Base-by-base conservation (phyloP, 2,888 invertebrate genomes). In the Pristionchus japonicus region DNA sequence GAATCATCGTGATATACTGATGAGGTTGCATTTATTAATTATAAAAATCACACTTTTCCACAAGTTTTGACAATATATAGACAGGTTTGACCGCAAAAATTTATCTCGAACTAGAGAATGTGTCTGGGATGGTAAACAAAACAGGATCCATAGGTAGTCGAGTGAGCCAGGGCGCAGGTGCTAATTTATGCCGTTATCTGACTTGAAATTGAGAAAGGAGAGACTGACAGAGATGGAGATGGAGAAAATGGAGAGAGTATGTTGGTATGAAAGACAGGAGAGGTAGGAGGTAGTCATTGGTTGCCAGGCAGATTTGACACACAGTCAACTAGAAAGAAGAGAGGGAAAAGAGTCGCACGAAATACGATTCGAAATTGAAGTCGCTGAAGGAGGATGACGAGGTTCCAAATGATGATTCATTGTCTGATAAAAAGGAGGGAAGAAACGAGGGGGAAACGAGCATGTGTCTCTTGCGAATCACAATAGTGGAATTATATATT, bases 151-250 rank as follows among this genome's bases (percentile, higher is more conserved):
- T n/a, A n/a, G n/a, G n/a, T n/a, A n/a, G n/a, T n/a, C n/a, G 61
- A n/a, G 61, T 17, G n/a, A 4, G 70, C 70, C 20, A 57, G 37
- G 7, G 2, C 20, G 3, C 70, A 70, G 70, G 70, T 70, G 70
- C 70, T 37, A 70, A 70, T 70, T 70, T 70, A 70, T 70, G 70
- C 70, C 34, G n/a, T n/a, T n/a, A n/a, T n/a, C n/a, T n/a, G n/a
- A n/a, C n/a, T n/a, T n/a, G n/a, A n/a, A n/a, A n/a, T n/a, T n/a
- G n/a, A n/a, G n/a, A n/a, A n/a, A n/a, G n/a, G n/a, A 70, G 31
- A 64, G 15, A 64, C 37, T 70, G 70, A 34, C 70, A 37, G n/a
- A 77, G 43, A 23, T 17, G 11, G 31, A 1, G 3, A 43, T 11
- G n/a, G n/a, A n/a, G 27, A 37, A 43, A 9, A 77, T 40, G 43